These are phyloP conservation scores for Mustela nigripes DNA, from an alignment of 2,113 vertebrate species.

Conservation along the genomic window DNA sequence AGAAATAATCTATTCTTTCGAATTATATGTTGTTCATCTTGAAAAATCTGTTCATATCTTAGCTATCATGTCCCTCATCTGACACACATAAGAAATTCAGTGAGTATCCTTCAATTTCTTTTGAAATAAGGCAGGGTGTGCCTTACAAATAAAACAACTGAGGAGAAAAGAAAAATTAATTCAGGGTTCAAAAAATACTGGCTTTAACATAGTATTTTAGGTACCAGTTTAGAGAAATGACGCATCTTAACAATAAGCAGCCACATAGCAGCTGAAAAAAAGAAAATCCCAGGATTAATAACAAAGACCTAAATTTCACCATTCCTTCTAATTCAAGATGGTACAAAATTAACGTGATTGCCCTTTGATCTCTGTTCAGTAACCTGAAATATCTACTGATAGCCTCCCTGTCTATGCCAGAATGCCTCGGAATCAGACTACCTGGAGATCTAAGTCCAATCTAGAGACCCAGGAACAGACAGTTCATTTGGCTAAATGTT, in stretches of 20 bases:
- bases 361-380: background rate
- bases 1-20: slow-evolving; percentile 57
- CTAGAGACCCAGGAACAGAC: background rate
- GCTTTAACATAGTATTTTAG: slow-evolving; percentile 41
- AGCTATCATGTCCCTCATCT: background rate
- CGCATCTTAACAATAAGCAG: background rate
- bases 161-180: background rate
- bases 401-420: background rate
- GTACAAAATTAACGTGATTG: background rate
- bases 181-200: background rate
- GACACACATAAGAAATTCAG: slow-evolving; percentile 2
- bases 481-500: background rate
- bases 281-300: background rate
- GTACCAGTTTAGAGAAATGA: slow-evolving; percentile 1
- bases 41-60: slow-evolving; percentile 28
- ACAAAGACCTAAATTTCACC: background rate
- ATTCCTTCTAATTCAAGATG: background rate
- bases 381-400: background rate
- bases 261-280: background rate
- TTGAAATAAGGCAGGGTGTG: background rate
- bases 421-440: background rate
- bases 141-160: slow-evolving; percentile 15
- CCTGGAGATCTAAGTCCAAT: background rate
- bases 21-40: slow-evolving; percentile 40
- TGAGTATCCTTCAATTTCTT: background rate